phyloP scores from a whole-genome alignment of 2,113 vertebrate genomes.

The Lathamus discolor region DNA sequence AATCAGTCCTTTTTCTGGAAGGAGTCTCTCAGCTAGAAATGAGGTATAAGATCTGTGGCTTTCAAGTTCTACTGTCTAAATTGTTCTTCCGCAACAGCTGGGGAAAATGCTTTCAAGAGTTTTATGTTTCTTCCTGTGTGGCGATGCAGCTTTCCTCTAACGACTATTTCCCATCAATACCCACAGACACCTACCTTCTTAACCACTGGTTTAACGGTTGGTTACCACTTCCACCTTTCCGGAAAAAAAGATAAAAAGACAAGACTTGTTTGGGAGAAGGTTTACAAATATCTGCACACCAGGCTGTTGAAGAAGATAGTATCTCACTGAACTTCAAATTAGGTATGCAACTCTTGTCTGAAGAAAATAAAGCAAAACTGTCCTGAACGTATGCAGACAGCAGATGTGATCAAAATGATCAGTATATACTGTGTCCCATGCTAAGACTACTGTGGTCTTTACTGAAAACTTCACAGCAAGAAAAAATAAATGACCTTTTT shows the following conservation, averaged over 20 bases:
- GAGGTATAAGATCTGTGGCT: constrained; percentile 49
- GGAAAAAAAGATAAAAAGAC: background rate
- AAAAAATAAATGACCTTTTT: background rate
- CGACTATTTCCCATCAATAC: constrained; percentile 89
- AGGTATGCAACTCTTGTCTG: constrained; percentile 29
- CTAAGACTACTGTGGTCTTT: background rate
- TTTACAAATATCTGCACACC: constrained; percentile 63
- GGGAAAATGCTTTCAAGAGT: constrained; percentile 77
- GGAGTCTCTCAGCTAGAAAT: background rate
- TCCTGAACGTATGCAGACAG: background rate
- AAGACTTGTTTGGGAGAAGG: constrained; percentile 14
- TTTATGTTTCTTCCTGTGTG: constrained; percentile 78
- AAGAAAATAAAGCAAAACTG: background rate
- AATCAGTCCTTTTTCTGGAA: constrained; percentile 16
- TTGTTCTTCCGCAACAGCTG: constrained; percentile 75
- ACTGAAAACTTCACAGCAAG: background rate
- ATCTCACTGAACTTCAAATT: constrained; percentile 76
- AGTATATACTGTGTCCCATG: background rate
- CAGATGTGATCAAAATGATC: background rate
- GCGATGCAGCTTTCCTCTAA: constrained; percentile 81
- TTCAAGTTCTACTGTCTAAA: constrained; percentile 64
- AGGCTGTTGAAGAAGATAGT: constrained; percentile 75
- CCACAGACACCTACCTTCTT: constrained; percentile 87
- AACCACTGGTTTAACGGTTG: constrained; percentile 91
- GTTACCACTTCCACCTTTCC: constrained; percentile 90